phyloP scores from a whole-genome alignment of 2,797 vertebrate species.

The Vipera latastei region DNA sequence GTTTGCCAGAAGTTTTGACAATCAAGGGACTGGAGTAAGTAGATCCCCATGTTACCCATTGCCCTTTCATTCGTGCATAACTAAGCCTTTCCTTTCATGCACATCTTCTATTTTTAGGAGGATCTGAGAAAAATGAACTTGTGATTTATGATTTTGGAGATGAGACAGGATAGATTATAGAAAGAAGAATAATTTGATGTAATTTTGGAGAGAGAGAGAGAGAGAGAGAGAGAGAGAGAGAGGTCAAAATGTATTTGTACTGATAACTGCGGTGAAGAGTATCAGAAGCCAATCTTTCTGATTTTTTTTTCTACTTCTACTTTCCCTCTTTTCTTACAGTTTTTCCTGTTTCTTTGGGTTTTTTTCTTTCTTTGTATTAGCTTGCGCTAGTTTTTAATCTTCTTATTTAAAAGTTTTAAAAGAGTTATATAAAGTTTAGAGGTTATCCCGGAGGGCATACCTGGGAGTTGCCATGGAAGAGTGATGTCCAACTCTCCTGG shows the following conservation, averaged over 20 bases:
- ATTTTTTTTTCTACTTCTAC: background rate
- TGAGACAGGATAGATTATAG: background rate
- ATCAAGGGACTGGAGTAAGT: background rate
- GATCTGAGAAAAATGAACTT: background rate
- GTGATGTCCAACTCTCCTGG: background rate
- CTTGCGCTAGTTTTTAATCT: background rate
- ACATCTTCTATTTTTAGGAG: background rate
- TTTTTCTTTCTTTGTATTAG: background rate
- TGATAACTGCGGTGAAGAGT: background rate
- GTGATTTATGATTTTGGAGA: background rate
- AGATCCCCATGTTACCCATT: background rate
- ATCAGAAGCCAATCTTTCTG: background rate
- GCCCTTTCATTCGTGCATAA: background rate
- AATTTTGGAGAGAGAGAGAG: background rate
- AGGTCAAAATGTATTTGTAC: background rate
- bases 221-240: background rate
- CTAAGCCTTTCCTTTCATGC: background rate
- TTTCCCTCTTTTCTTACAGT: background rate
- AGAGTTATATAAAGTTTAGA: background rate
- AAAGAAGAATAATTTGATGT: background rate
- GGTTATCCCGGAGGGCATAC: background rate
- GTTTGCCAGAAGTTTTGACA: background rate
- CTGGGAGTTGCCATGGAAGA: constrained; percentile 4
- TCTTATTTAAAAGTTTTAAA: background rate
- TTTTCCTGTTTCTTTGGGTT: background rate